A percentile compares a stretch with the other conserved stretches of the same genome.
Evolutionary conservation across 2,888 invertebrate species (phyloP).

Genomic region (Chrysolina americana): DNA sequence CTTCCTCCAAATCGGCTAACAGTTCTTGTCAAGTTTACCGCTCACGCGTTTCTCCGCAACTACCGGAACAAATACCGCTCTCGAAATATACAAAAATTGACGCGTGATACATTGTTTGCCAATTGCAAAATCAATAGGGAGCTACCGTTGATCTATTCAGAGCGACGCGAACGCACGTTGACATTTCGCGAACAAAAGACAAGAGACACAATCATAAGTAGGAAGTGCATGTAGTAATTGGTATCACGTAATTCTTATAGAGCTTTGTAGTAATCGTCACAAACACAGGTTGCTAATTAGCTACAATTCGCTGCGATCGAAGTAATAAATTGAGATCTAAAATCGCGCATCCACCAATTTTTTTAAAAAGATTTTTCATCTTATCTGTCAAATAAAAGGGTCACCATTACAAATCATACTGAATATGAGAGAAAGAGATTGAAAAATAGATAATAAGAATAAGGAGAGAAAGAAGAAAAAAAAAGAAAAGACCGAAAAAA

Average conservation of each 20-base stretch:
- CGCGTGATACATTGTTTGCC: conserved; percentile 14
- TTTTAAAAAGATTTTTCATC: too few species aligned
- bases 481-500: too few species aligned
- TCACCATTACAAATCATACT: too few species aligned
- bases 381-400: too few species aligned
- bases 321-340: conserved; percentile 6
- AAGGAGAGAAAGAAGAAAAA: too few species aligned
- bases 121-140: conserved; percentile 14
- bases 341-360: too few species aligned
- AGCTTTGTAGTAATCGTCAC: not conserved
- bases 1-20: conserved; percentile 14
- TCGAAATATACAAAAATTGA: conserved; percentile 4
- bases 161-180: conserved; percentile 8
- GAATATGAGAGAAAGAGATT: too few species aligned
- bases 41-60: conserved; percentile 1
- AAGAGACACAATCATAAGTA: conserved; percentile 2
- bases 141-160: conserved; percentile 12
- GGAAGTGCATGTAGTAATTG: not conserved
- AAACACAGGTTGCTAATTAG: not conserved
- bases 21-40: conserved; percentile 23
- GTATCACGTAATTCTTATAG: not conserved
- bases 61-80: conserved; percentile 9
- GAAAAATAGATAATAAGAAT: too few species aligned
- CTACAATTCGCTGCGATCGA: too few species aligned
- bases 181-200: conserved; percentile 1